Percentiles rank a stretch among this genome's conserved stretches.
Conservation (phyloP, 2,888 invertebrate genomes). For the Dicranocentrus wangi region DNA sequence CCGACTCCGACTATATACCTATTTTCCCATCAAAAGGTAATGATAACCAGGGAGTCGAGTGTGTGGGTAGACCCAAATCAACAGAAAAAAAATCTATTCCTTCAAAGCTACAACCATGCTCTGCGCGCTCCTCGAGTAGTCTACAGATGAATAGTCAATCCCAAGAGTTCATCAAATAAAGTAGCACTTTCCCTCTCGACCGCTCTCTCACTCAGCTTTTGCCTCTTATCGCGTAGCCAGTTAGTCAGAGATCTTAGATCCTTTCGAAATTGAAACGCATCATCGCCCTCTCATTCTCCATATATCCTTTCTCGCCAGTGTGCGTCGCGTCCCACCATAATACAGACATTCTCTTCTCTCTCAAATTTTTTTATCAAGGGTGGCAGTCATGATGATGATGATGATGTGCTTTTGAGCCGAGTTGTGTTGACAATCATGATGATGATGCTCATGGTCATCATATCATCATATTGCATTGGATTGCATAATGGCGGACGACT, state of each 20-base stretch:
- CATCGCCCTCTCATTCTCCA: constrained; percentile 12
- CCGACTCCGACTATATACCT: too few relatives aligned
- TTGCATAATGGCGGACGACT: constrained; percentile 9
- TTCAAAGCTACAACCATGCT: too few relatives aligned
- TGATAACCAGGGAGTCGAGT: too few relatives aligned
- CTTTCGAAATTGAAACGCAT: constrained; percentile 31
- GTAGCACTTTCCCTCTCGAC: neutral
- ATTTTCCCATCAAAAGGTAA: too few relatives aligned
- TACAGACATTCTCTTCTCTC: too few relatives aligned
- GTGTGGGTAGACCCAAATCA: too few relatives aligned
- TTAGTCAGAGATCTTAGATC: constrained; percentile 20
- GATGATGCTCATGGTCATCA: constrained; percentile 37
- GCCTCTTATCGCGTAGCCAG: constrained; percentile 1
- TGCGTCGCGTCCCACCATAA: too few relatives aligned
- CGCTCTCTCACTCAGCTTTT: neutral
- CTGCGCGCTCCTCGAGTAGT: neutral
- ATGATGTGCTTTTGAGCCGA: too few relatives aligned
- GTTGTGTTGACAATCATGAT: neutral
- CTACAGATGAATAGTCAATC: neutral
- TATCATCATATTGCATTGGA: constrained; percentile 29
- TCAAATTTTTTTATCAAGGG: too few relatives aligned
- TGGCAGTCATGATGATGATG: too few relatives aligned
- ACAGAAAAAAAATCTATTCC: too few relatives aligned
- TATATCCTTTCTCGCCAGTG: neutral
- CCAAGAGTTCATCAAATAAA: constrained; percentile 42